A percentile compares a stretch with the other conserved stretches of the same genome.
phyloP scores from a whole-genome alignment of 2,113 vertebrate genomes.

The Silurus glanis region DNA sequence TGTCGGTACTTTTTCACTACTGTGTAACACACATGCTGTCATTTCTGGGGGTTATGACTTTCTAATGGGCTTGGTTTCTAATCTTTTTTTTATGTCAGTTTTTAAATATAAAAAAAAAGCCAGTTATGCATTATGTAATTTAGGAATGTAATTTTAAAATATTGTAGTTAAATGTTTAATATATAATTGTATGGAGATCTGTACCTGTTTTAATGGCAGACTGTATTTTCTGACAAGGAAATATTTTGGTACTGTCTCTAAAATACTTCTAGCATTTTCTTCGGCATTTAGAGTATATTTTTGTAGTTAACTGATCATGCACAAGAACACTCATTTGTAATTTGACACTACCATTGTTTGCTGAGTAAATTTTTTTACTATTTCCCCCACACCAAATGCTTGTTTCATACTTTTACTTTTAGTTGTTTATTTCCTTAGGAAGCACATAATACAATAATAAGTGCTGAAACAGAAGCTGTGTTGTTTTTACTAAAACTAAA shows the following conservation, averaged over 20 bases:
- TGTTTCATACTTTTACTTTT: constrained; percentile 37
- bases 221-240: constrained; percentile 76
- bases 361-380: constrained; percentile 67
- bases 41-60: constrained; percentile 57
- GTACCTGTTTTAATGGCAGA: constrained; percentile 74
- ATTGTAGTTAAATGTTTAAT: constrained; percentile 80
- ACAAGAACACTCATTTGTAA: constrained; percentile 67
- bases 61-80: constrained; percentile 58
- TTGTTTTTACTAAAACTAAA: neutral
- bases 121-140: constrained; percentile 65
- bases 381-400: constrained; percentile 55
- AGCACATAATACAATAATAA: neutral
- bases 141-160: constrained; percentile 77
- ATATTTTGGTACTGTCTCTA: constrained; percentile 78
- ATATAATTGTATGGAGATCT: constrained; percentile 72
- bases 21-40: constrained; percentile 64
- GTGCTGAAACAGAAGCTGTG: neutral
- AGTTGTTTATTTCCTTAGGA: neutral
- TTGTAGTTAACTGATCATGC: constrained; percentile 74
- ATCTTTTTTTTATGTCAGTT: constrained; percentile 58
- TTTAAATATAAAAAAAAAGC: constrained; percentile 54
- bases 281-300: constrained; percentile 76
- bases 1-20: constrained; percentile 79
- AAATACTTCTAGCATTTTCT: constrained; percentile 70
- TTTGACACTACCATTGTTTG: constrained; percentile 72